Conservation (phyloP, 1,140 invertebrate genomes). For the Trachymyrmex cornetzi region DNA sequence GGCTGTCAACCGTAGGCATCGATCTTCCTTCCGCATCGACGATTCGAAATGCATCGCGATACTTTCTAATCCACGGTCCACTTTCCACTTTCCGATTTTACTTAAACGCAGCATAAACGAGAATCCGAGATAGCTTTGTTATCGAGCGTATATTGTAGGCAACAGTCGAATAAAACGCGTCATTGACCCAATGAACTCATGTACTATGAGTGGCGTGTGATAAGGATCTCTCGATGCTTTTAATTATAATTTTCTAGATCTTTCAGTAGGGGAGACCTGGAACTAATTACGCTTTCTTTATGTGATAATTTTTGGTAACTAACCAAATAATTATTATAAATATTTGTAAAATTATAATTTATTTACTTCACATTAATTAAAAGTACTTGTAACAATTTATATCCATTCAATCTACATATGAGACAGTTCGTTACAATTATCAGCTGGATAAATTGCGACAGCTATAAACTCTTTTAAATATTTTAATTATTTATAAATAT, state of each 20-base stretch:
- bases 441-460: too few species aligned
- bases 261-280: not conserved
- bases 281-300: too few species aligned
- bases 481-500: too few species aligned
- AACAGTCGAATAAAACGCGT: not conserved
- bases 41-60: conserved; percentile 18
- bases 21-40: conserved; percentile 15
- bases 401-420: too few species aligned
- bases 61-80: conserved; percentile 46
- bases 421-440: too few species aligned
- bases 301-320: too few species aligned
- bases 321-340: too few species aligned
- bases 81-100: conserved; percentile 26
- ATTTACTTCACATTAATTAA: too few species aligned
- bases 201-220: conserved; percentile 23
- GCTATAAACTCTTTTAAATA: too few species aligned
- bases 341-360: too few species aligned
- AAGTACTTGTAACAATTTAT: too few species aligned
- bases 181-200: conserved; percentile 56
- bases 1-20: not conserved
- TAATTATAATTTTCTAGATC: conserved; percentile 27
- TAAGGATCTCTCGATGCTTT: conserved; percentile 41
- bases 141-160: not conserved
- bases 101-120: conserved; percentile 20
- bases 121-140: conserved; percentile 4